Percentiles rank a stretch among this genome's conserved stretches.
phyloP scores from a whole-genome alignment of 2,888 invertebrate species.

The Dendrolimus pini region DNA sequence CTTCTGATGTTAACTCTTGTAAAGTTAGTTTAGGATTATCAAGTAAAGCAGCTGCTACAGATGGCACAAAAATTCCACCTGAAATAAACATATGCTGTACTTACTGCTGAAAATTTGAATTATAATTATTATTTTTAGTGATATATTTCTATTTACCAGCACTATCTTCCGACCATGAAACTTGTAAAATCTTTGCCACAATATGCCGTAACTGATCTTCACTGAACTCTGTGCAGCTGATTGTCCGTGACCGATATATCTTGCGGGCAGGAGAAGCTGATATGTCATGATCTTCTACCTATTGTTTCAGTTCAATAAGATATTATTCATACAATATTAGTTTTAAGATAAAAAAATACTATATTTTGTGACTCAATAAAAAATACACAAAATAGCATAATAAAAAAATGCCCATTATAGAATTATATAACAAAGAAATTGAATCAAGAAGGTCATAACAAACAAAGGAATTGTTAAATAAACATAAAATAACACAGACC shows the following conservation, averaged over 20 bases:
- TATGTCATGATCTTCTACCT: conserved; percentile 67
- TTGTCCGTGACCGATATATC: conserved; percentile 58
- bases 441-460: not conserved
- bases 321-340: no score
- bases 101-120: not conserved
- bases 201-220: conserved; percentile 80
- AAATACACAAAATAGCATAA: no score
- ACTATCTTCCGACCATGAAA: conserved; percentile 81
- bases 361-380: no score
- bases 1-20: conserved; percentile 78
- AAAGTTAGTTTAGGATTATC: conserved; percentile 68
- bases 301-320: conserved; percentile 24
- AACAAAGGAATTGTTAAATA: not conserved
- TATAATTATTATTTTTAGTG: not conserved
- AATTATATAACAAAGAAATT: no score
- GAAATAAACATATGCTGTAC: conserved; percentile 19
- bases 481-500: conserved; percentile 31
- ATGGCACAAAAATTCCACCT: conserved; percentile 75
- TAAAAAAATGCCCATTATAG: no score
- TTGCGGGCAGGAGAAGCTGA: conserved; percentile 60
- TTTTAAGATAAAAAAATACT: no score
- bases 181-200: conserved; percentile 82
- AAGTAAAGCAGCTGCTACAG: conserved; percentile 71
- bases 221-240: conserved; percentile 77
- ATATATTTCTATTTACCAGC: conserved; percentile 44